These are phyloP conservation scores for Lycaena phlaeas DNA, from an alignment of 2,888 invertebrate species.

Conservation along the genomic window DNA sequence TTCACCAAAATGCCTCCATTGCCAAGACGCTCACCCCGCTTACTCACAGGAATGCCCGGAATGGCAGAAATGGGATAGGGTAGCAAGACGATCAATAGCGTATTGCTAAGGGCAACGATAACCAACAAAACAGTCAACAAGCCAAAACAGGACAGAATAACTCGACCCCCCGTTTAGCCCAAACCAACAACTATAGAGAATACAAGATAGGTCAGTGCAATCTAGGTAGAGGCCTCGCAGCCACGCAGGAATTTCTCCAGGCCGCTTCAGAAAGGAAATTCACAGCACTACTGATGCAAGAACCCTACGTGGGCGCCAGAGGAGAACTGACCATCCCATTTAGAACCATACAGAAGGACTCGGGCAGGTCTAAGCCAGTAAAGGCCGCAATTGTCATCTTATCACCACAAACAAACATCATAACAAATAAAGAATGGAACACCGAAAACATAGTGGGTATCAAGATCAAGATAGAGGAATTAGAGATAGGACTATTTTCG, in stretches of 20 bases:
- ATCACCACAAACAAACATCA: not conserved
- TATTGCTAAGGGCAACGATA: constrained; percentile 19
- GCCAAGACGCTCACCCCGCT: constrained; percentile 11
- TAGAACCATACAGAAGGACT: not conserved
- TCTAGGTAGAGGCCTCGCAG: constrained; percentile 19
- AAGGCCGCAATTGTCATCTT: constrained; percentile 14
- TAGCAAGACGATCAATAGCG: constrained; percentile 15
- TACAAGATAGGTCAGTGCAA: constrained; percentile 19
- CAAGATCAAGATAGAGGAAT: not conserved
- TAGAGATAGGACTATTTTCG: not conserved
- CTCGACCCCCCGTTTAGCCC: no score
- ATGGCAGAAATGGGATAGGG: constrained; percentile 19
- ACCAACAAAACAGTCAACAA: not conserved
- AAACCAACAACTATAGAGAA: not conserved
- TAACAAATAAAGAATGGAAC: not conserved
- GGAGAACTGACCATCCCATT: constrained; percentile 10
- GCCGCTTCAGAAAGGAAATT: constrained; percentile 11
- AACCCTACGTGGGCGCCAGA: constrained; percentile 23
- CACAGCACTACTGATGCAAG: constrained; percentile 22
- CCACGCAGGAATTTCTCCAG: constrained; percentile 20
- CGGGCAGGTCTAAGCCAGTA: not conserved
- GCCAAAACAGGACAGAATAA: no score
- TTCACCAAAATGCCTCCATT: constrained; percentile 13
- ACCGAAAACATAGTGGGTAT: not conserved
- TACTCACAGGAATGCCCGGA: constrained; percentile 15